These are phyloP conservation scores for Dryas iulia DNA, from an alignment of 1,140 invertebrate genomes.

Conservation along the genomic window DNA sequence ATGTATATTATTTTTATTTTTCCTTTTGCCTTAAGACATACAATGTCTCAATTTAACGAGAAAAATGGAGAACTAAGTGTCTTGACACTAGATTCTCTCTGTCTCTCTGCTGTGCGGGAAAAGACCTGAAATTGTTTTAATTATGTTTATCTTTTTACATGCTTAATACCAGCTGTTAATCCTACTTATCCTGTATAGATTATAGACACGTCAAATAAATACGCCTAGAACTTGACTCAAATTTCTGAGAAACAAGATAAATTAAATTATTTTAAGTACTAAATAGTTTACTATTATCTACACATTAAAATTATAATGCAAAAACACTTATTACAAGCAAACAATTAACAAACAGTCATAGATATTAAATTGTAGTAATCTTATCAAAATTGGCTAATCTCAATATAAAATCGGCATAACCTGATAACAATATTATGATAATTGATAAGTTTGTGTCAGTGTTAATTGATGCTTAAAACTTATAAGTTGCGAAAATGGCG, in stretches of 20 bases:
- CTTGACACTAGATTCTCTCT: too few relatives aligned
- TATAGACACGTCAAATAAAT: not conserved
- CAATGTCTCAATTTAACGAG: too few relatives aligned
- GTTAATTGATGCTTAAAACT: constrained; percentile 8
- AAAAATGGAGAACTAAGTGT: too few relatives aligned
- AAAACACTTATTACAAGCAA: not conserved
- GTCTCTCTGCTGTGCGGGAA: too few relatives aligned
- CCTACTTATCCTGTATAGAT: not conserved
- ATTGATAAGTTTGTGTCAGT: constrained; percentile 26
- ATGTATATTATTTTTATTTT: too few relatives aligned
- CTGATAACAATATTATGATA: constrained; percentile 26
- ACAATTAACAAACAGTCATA: not conserved
- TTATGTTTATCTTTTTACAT: too few relatives aligned
- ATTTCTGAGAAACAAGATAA: too few relatives aligned
- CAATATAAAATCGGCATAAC: constrained; percentile 22
- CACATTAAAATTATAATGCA: not conserved
- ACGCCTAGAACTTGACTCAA: not conserved
- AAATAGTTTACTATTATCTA: not conserved
- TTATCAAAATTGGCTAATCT: constrained; percentile 31
- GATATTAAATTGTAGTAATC: constrained; percentile 15
- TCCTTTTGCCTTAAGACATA: too few relatives aligned
- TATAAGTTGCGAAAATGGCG: constrained; percentile 46
- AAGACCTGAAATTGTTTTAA: too few relatives aligned
- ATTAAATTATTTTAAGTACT: too few relatives aligned
- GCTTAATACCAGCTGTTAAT: not conserved